Conservation (phyloP, 2,888 invertebrate genomes). For the Operophtera brumata region DNA sequence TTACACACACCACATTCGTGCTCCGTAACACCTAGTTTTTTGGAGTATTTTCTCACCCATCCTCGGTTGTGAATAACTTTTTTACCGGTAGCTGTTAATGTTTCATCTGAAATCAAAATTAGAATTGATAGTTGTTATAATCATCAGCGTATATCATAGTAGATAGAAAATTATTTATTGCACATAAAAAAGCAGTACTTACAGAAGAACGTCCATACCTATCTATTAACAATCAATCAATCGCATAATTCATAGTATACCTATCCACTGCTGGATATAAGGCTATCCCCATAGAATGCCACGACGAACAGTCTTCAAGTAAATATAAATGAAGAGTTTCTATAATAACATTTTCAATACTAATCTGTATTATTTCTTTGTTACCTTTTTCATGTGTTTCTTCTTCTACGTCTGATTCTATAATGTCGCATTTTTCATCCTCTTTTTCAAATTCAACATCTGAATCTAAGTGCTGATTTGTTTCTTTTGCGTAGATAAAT, state of each 20-base stretch:
- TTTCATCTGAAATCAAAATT: background rate
- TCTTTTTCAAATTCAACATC: no score
- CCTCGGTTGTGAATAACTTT: background rate
- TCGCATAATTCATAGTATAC: background rate
- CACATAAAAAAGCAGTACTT: no score
- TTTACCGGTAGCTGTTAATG: background rate
- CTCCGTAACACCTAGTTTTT: background rate
- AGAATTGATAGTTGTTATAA: background rate
- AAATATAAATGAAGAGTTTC: no score
- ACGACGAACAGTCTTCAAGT: no score
- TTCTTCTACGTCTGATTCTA: background rate
- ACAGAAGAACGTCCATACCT: no score
- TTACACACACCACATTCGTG: conserved; percentile 10
- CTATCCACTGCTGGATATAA: no score
- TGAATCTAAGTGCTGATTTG: background rate
- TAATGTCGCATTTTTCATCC: no score
- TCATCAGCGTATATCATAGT: no score
- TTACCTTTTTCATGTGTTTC: background rate
- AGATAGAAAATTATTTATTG: no score
- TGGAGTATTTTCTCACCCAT: conserved; percentile 8
- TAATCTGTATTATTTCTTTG: background rate
- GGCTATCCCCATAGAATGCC: no score
- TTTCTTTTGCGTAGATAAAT: background rate
- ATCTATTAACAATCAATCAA: background rate
- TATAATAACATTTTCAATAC: no score